These are phyloP conservation scores for Habropoda laboriosa DNA, from an alignment of 1,140 invertebrate species.

Conservation along the genomic window DNA sequence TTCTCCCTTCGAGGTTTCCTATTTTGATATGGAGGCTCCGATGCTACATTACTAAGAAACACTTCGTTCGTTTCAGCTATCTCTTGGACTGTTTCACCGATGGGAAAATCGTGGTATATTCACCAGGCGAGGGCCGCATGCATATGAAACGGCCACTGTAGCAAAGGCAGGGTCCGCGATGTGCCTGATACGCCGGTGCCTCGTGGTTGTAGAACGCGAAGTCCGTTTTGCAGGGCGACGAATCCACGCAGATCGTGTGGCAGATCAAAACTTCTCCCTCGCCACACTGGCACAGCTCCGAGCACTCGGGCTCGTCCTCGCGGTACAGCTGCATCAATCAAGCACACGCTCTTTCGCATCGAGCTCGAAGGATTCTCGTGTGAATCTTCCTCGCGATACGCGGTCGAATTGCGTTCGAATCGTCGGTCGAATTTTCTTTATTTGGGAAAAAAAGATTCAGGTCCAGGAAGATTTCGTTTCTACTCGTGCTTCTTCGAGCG, in stretches of 20 bases:
- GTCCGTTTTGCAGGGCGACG: conserved; percentile 91
- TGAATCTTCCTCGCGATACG: not conserved
- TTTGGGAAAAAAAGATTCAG: not conserved
- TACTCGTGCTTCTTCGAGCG: too few species aligned
- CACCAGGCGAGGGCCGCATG: conserved; percentile 92
- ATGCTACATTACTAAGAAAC: too few species aligned
- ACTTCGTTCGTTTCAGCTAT: not conserved
- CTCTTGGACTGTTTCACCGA: not conserved
- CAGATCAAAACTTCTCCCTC: conserved; percentile 89
- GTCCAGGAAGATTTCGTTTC: not conserved
- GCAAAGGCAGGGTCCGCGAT: conserved; percentile 92
- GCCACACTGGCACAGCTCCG: conserved; percentile 90
- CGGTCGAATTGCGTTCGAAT: not conserved
- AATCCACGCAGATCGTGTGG: conserved; percentile 92
- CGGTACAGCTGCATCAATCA: conserved; percentile 87
- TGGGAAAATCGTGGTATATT: conserved; percentile 68
- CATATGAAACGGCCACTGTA: conserved; percentile 95
- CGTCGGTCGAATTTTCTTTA: not conserved
- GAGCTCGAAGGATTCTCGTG: not conserved
- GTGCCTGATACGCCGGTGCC: conserved; percentile 93
- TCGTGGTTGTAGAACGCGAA: conserved; percentile 94
- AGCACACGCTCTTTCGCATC: not conserved
- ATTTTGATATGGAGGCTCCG: too few species aligned
- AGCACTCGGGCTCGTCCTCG: conserved; percentile 91
- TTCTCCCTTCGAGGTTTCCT: too few species aligned